phyloP scores from a whole-genome alignment of 2,888 invertebrate species.

The Lissonota sp. region DNA sequence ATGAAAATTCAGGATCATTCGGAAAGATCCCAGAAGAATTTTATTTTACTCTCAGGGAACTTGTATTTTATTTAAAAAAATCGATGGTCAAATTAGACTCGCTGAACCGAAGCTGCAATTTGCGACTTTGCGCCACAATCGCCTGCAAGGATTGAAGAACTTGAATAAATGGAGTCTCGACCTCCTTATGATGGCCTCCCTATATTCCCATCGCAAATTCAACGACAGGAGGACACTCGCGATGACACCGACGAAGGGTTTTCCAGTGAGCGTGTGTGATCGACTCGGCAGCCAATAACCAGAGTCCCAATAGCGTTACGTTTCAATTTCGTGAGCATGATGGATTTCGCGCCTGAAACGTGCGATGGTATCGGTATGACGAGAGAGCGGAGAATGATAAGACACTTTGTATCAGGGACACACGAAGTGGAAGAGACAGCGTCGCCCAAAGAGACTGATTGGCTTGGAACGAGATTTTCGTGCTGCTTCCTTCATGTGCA shows the following conservation, averaged over 20 bases:
- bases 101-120: too few relatives aligned
- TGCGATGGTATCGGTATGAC: constrained; percentile 47
- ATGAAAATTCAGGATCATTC: too few relatives aligned
- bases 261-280: constrained; percentile 4
- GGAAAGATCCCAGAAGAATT: too few relatives aligned
- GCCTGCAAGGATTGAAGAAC: too few relatives aligned
- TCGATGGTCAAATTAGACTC: too few relatives aligned
- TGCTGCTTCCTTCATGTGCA: constrained; percentile 32
- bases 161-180: too few relatives aligned
- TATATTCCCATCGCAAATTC: background rate
- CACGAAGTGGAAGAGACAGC: constrained; percentile 46
- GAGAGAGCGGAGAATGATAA: constrained; percentile 32
- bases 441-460: constrained; percentile 63
- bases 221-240: constrained; percentile 1
- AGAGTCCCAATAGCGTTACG: constrained; percentile 72
- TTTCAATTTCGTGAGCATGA: constrained; percentile 76
- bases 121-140: too few relatives aligned
- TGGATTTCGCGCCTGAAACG: constrained; percentile 70
- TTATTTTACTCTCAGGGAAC: too few relatives aligned
- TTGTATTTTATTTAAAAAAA: too few relatives aligned
- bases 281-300: constrained; percentile 42
- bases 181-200: too few relatives aligned
- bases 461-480: constrained; percentile 67
- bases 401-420: constrained; percentile 38
- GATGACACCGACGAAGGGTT: constrained; percentile 42